Base-by-base conservation (phyloP, 2,113 vertebrate species). In the Ornithorhynchus anatinus region DNA sequence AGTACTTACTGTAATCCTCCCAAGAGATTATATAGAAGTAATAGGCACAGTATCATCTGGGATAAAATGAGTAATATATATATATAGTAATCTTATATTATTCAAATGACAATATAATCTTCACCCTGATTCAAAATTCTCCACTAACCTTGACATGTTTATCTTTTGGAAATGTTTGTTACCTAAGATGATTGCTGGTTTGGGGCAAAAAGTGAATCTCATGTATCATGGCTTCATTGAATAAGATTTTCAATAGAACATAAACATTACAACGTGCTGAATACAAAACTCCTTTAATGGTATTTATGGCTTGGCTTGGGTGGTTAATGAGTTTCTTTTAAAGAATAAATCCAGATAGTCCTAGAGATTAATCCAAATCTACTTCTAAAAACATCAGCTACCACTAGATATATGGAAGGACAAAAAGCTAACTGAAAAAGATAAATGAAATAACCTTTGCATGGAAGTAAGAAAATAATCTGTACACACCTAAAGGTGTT, bases 181-280 rank as follows among this genome's bases (percentile, higher is more conserved):
- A 13, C 1, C 5, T 76, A 67, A 79, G 80, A 76, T 29, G 20
- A 58, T 32, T 75, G 76, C 80, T 59, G 48, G 51, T 69, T 81
- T 63, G 36, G 36, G 75, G n/a, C 50, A 77, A 66, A 45, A 86
- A 85, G 69, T 84, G 12, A 71, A 79, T 10, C 15, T 85, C 69
- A 53, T 79, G 45, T 23, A 65, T 79, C 71, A 79, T 64, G 54
- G 61, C 56, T 12, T 73, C 52, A 77, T 64, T 75, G 22, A 86
- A 69, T 65, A 69, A 5, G 60, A 38, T 17, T 17, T 79, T 82
- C 69, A 27, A n/a, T 66, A 65, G 51, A 63, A 56, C 8, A 58
- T 36, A n/a, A 81, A 48, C 33, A 20, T 42, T 59, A 23, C 17
- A 62, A 58, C 25, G 52, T 59, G 35, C 76, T 74, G 43, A 16